Evolutionary conservation across 1,140 invertebrate genomes (phyloP).

Genomic region (Cydia pomonella): DNA sequence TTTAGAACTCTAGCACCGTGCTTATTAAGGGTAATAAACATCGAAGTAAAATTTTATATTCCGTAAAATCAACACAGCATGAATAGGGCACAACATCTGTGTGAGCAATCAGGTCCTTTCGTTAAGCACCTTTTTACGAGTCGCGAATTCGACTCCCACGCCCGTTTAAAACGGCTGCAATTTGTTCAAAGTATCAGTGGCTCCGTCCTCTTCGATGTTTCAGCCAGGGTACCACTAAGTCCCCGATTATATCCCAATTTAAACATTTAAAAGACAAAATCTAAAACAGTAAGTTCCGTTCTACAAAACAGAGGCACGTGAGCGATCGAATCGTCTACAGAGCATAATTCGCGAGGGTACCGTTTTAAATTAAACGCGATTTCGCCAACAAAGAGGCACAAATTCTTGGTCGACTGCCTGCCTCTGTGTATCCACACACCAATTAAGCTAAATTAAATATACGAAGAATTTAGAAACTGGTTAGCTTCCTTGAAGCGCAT

Average conservation of each 20-base stretch:
- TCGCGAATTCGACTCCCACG: conserved; percentile 37
- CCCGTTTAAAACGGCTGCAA: conserved; percentile 36
- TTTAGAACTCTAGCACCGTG: neutral
- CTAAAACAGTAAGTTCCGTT: conserved; percentile 31
- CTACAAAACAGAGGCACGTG: conserved; percentile 36
- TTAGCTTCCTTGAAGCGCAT: conserved; percentile 79
- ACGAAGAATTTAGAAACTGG: conserved; percentile 80
- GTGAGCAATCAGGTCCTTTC: conserved; percentile 34
- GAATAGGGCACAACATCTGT: conserved; percentile 32
- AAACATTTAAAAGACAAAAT: conserved; percentile 34
- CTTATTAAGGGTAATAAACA: conserved; percentile 14
- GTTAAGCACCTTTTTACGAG: conserved; percentile 34
- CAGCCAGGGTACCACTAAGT: neutral
- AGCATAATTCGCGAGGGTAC: conserved; percentile 55
- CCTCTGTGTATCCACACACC: conserved; percentile 67
- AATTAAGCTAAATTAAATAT: conserved; percentile 79
- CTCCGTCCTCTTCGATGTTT: conserved; percentile 9
- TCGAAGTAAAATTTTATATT: conserved; percentile 31
- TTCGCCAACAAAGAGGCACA: conserved; percentile 68
- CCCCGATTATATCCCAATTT: conserved; percentile 39
- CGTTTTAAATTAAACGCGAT: conserved; percentile 58
- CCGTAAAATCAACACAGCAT: neutral
- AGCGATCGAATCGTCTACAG: conserved; percentile 40
- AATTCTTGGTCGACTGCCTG: conserved; percentile 69
- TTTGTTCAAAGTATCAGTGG: conserved; percentile 37